Evolutionary conservation across 2,113 vertebrate genomes (phyloP).

Genomic region (Urocitellus parryii): DNA sequence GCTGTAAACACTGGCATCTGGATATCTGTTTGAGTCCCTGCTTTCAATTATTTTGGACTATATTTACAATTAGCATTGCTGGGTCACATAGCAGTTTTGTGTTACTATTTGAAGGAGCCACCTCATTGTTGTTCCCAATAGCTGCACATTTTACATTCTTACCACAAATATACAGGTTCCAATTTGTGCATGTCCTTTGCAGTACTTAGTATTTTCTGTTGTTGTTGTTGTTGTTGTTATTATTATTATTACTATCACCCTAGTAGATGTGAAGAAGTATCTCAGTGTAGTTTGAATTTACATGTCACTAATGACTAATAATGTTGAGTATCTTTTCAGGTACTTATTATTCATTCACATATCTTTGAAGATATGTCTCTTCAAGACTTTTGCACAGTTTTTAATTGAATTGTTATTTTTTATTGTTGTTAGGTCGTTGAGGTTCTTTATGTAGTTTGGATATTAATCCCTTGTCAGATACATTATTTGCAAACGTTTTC

Average conservation of each 20-base stretch:
- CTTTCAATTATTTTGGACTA: background rate
- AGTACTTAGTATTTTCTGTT: background rate
- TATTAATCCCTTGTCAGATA: constrained; percentile 12
- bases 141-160: background rate
- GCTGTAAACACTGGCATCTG: background rate
- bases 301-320: constrained; percentile 32
- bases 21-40: background rate
- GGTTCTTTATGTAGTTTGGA: background rate
- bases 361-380: constrained; percentile 7
- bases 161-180: background rate
- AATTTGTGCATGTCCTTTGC: background rate
- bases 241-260: background rate
- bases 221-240: background rate
- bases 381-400: background rate
- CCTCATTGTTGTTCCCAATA: background rate
- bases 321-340: background rate
- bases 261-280: background rate
- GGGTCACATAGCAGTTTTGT: background rate
- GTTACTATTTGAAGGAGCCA: background rate
- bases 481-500: background rate
- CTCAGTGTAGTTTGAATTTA: constrained; percentile 11
- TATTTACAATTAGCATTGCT: background rate
- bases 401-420: constrained; percentile 8
- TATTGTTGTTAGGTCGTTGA: background rate
- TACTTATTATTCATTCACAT: background rate